Base-by-base conservation (phyloP, 2,113 vertebrate genomes). In the Anser cygnoides region DNA sequence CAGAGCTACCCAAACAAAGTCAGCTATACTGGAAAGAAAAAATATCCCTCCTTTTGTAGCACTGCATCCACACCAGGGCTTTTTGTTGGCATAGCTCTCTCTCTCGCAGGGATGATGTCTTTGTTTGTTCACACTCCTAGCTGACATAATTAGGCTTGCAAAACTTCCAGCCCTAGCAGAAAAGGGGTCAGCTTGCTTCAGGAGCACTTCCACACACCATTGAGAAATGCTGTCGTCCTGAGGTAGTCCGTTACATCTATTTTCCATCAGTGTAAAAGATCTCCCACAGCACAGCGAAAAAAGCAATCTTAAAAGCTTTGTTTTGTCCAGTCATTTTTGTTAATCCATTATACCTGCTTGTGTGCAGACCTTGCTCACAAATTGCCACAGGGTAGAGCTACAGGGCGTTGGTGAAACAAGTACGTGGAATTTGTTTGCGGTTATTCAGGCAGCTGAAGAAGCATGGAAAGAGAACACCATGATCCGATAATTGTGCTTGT, bases 51-150 rank as follows among this genome's bases (percentile, higher is more conserved):
- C 54, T 88, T 85, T 88, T 90, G 93, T 93, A 90, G 63, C 10
- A 29, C 70, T 85, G 31, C 66, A 62, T 87, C 77, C 61, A 75
- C 58, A 89, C 28, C 41, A 58, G 83, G 61, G 37, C 26, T 82
- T 83, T 93, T 73, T 90, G 59, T 59, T 78, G 49, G 57, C 0
- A 0, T 33, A 84, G 35, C 21, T 79, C 10, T 58, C 54, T 87
- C 29, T 65, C 57, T 87, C 18, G 5, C 31, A 93, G 74, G 54
- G 49, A 54, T 89, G 80, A 75, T 84, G 78, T 83, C 39, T 87
- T 92, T 93, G 65, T 72, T 89, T 96, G 89, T 87, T 95, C 62
- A 58, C 44, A 21, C 89, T 80, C 49, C 37, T 91, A 35, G 44
- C 63, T 90, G 78, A 73, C 49, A 87, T 79, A 89, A 91, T 96